These are phyloP conservation scores for Oikopleura vanhoeffeni DNA, from an alignment of 23 tunicate species.

Conservation along the genomic window DNA sequence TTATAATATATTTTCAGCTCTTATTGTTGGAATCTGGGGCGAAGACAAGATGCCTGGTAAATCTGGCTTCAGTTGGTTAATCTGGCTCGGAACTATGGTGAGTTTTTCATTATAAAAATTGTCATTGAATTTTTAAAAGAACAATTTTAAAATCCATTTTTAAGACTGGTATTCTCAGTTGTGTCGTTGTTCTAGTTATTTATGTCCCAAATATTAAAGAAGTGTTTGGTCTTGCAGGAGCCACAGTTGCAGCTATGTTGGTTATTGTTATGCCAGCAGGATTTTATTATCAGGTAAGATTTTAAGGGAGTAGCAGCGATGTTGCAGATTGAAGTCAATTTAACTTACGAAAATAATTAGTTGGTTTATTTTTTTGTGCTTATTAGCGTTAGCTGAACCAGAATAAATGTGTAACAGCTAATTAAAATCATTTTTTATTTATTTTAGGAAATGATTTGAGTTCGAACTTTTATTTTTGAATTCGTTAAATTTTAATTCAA, in stretches of 20 bases:
- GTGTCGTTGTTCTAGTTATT: conserved; percentile 63
- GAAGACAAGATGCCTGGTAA: not conserved
- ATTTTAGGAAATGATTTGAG: no score
- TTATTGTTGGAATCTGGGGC: not conserved
- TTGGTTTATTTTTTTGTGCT: no score
- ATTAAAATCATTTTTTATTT: no score
- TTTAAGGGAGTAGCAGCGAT: no score
- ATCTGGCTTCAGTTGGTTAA: not conserved
- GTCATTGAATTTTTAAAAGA: not conserved
- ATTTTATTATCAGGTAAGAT: conserved; percentile 22
- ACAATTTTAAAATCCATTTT: not conserved
- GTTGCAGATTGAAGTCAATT: no score
- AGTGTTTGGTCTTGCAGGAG: conserved; percentile 86
- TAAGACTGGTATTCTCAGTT: not conserved
- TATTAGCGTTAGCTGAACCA: no score
- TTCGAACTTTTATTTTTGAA: no score
- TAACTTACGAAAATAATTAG: no score
- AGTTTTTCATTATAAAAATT: not conserved
- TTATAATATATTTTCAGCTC: not conserved
- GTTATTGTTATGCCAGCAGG: conserved; percentile 77
- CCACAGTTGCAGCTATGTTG: conserved; percentile 86
- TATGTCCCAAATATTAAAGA: conserved; percentile 62
- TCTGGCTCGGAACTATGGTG: not conserved
- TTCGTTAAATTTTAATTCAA: no score
- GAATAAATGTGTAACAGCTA: no score